Evolutionary conservation across 2,113 vertebrate species (phyloP).

Genomic region (Globicephala melas): DNA sequence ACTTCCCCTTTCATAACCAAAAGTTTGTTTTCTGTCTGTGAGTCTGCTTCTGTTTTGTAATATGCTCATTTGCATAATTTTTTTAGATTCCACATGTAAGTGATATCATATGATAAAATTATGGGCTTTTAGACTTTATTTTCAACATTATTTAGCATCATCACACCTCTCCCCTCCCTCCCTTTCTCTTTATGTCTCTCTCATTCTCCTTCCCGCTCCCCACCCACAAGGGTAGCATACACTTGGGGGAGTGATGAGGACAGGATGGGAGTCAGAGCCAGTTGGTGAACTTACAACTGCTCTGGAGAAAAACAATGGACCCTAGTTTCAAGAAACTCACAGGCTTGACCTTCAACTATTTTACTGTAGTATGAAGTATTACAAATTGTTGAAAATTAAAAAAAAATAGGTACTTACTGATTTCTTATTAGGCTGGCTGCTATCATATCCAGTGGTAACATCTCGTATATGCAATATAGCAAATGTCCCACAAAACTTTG

Average conservation of each 20-base stretch:
- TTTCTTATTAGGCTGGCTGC: conserved; percentile 86
- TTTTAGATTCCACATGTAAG: neutral
- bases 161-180: neutral
- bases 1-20: neutral
- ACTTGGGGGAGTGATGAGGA: neutral
- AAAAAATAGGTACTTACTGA: conserved; percentile 84
- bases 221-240: neutral
- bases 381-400: neutral
- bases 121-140: neutral
- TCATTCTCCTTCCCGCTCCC: neutral
- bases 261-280: neutral
- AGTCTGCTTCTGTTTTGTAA: neutral
- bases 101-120: neutral
- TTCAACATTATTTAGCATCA: neutral
- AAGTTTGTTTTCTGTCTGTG: neutral
- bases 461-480: conserved; percentile 88
- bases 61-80: neutral
- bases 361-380: neutral
- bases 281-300: neutral
- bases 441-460: conserved; percentile 94
- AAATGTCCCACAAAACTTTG: conserved; percentile 84
- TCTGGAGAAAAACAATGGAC: neutral
- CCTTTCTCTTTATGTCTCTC: neutral
- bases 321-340: neutral
- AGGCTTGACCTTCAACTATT: neutral